Conservation (phyloP, 2,888 invertebrate genomes). For the Nymphalis polychloros region DNA sequence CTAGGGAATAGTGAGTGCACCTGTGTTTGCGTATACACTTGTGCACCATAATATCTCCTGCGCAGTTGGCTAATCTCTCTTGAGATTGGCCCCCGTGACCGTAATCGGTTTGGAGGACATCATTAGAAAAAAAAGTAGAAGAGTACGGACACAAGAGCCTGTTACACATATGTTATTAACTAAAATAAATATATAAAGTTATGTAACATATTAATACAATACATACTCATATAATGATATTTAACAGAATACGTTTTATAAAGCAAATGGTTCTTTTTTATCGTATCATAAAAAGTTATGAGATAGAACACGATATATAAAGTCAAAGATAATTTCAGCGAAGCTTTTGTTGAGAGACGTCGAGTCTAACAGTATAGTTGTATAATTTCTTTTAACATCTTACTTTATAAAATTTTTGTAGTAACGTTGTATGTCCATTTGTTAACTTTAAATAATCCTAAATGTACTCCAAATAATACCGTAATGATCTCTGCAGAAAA, state of each 20-base stretch:
- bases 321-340: background rate
- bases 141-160: no score
- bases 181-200: background rate
- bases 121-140: no score
- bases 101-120: no score
- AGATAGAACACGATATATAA: conserved; percentile 4
- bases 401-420: background rate
- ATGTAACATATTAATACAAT: background rate
- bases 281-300: conserved; percentile 2
- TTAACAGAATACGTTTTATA: conserved; percentile 10
- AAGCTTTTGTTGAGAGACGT: background rate
- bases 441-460: no score
- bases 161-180: background rate
- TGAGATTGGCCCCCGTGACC: no score
- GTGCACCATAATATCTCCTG: no score
- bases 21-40: no score
- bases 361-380: background rate
- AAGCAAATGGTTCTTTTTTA: conserved; percentile 9
- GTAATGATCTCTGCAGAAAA: no score
- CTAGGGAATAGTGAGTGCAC: no score
- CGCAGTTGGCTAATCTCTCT: no score
- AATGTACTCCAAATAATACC: no score
- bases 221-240: conserved; percentile 1
- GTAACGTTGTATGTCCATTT: background rate
- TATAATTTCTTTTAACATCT: background rate